Conservation (phyloP, 1,140 invertebrate genomes). For the Gonioctena quinquepunctata region DNA sequence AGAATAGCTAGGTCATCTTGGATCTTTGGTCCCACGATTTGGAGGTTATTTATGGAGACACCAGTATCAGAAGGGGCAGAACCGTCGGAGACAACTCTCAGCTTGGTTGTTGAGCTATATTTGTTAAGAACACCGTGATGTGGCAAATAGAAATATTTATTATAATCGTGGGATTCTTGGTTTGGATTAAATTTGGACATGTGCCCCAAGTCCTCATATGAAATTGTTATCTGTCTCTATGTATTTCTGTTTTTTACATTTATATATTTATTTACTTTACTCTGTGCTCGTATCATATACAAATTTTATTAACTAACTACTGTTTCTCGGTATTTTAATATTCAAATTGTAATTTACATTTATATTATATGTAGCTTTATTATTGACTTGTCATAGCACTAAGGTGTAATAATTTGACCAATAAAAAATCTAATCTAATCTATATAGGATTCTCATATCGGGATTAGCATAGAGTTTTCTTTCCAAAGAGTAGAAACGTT, state of each 20-base stretch:
- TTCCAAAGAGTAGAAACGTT: constrained; percentile 43
- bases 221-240: constrained; percentile 41
- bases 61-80: constrained; percentile 35
- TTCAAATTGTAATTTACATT: too few species aligned
- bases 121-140: constrained; percentile 47
- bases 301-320: too few species aligned
- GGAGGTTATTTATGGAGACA: constrained; percentile 38
- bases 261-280: too few species aligned
- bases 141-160: constrained; percentile 42
- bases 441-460: too few species aligned
- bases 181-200: too few species aligned
- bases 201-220: constrained; percentile 46
- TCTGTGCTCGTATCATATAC: too few species aligned
- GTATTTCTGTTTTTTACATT: constrained; percentile 32
- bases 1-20: constrained; percentile 32
- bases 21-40: constrained; percentile 36
- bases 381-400: too few species aligned
- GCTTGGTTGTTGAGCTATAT: constrained; percentile 43
- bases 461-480: too few species aligned
- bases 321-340: too few species aligned
- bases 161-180: neutral
- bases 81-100: constrained; percentile 38
- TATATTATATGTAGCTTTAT: too few species aligned
- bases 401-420: too few species aligned
- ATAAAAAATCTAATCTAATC: too few species aligned